A percentile compares a stretch with the other conserved stretches of the same genome.
Conservation (phyloP, 2,797 vertebrate genomes). For the Manis javanica region DNA sequence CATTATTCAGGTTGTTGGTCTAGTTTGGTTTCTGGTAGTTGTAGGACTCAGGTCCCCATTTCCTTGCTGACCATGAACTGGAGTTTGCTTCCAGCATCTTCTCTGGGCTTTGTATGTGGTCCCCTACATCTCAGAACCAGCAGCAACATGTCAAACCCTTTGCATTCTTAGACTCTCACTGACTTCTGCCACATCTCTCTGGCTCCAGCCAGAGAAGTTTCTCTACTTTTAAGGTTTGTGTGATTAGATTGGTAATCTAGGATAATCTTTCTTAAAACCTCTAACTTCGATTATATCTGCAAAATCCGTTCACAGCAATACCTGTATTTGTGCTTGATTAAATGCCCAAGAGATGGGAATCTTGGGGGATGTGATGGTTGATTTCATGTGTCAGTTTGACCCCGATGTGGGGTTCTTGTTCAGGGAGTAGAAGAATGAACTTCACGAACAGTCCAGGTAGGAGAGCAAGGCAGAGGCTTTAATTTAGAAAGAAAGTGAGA, state of each 20-base stretch:
- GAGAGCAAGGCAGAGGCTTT: too few species aligned
- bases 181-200: not conserved
- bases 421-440: too few species aligned
- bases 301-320: not conserved
- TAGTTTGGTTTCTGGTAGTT: not conserved
- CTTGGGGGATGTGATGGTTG: not conserved
- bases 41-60: not conserved
- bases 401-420: too few species aligned
- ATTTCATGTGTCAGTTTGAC: not conserved
- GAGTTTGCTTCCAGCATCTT: not conserved
- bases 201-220: not conserved
- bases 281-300: not conserved
- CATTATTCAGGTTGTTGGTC: not conserved
- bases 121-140: not conserved
- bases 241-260: not conserved
- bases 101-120: not conserved
- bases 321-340: not conserved
- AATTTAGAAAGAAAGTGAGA: too few species aligned
- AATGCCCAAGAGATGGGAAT: not conserved
- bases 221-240: not conserved
- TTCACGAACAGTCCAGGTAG: too few species aligned
- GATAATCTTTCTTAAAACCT: not conserved
- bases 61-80: not conserved
- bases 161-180: not conserved
- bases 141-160: not conserved